phyloP scores from a whole-genome alignment of 1,140 invertebrate genomes.

The Pantala flavescens region DNA sequence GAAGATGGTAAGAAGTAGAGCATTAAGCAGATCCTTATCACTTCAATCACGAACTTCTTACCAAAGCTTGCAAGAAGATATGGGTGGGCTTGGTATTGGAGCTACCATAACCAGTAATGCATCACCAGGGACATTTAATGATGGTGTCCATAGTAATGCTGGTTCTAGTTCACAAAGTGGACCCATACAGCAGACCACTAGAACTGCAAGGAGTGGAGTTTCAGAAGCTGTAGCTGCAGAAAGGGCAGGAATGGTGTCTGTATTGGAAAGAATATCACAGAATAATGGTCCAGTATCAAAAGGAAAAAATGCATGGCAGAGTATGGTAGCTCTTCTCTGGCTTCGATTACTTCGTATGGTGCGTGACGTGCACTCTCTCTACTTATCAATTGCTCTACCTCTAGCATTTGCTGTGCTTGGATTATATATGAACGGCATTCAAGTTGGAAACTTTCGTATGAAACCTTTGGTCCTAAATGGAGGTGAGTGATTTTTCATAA shows the following conservation, averaged over 20 bases:
- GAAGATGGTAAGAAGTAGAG: constrained; percentile 57
- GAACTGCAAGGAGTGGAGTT: not conserved
- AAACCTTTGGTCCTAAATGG: constrained; percentile 46
- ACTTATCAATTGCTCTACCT: constrained; percentile 48
- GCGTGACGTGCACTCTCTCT: constrained; percentile 46
- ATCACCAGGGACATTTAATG: not conserved
- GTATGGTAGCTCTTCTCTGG: constrained; percentile 41
- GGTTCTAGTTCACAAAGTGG: not conserved
- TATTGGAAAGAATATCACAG: not conserved
- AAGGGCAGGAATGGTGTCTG: not conserved
- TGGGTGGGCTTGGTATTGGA: constrained; percentile 22
- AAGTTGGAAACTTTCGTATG: constrained; percentile 48
- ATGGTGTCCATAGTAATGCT: not conserved
- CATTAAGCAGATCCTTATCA: constrained; percentile 54
- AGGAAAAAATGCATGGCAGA: constrained; percentile 39
- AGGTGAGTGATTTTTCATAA: constrained; percentile 28
- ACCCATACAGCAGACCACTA: not conserved
- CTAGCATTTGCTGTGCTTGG: constrained; percentile 53
- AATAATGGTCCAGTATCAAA: not conserved
- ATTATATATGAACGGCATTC: constrained; percentile 54
- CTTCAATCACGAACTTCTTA: constrained; percentile 60
- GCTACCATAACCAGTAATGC: not conserved
- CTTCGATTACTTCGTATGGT: constrained; percentile 43
- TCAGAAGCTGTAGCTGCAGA: not conserved
- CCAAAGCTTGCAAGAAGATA: constrained; percentile 58